Evolutionary conservation across 92 coral and sea anemone species (phyloP).

Genomic region (Phenganax subtilis): DNA sequence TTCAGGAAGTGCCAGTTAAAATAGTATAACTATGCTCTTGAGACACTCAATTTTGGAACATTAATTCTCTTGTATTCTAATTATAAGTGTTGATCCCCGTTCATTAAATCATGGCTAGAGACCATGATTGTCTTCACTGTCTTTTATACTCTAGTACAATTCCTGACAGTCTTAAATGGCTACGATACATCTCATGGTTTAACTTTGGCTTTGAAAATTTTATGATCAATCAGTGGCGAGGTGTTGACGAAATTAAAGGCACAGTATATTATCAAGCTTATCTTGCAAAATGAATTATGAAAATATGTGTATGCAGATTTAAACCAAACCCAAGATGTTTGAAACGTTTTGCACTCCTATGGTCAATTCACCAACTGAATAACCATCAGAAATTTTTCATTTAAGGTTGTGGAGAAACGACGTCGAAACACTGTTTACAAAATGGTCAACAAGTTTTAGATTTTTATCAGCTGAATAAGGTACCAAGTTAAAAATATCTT

Average conservation of each 20-base stretch:
- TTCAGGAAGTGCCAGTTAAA: too few species aligned
- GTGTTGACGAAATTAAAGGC: constrained; percentile 53
- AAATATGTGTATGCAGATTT: background rate
- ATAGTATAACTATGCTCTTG: too few species aligned
- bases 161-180: constrained; percentile 43
- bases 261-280: background rate
- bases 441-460: constrained; percentile 36
- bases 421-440: constrained; percentile 31
- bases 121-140: background rate
- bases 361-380: background rate
- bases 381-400: background rate
- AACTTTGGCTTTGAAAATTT: constrained; percentile 41
- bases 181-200: constrained; percentile 31
- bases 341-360: background rate
- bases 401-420: constrained; percentile 35
- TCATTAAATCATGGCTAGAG: too few species aligned
- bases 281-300: background rate
- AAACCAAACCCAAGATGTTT: background rate
- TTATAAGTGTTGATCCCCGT: too few species aligned
- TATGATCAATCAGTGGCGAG: constrained; percentile 42
- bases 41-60: too few species aligned
- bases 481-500: background rate
- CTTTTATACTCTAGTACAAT: constrained; percentile 9
- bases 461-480: constrained; percentile 39
- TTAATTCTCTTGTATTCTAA: too few species aligned